phyloP scores from a whole-genome alignment of 2,113 vertebrate species.

The Centropristis striata region DNA sequence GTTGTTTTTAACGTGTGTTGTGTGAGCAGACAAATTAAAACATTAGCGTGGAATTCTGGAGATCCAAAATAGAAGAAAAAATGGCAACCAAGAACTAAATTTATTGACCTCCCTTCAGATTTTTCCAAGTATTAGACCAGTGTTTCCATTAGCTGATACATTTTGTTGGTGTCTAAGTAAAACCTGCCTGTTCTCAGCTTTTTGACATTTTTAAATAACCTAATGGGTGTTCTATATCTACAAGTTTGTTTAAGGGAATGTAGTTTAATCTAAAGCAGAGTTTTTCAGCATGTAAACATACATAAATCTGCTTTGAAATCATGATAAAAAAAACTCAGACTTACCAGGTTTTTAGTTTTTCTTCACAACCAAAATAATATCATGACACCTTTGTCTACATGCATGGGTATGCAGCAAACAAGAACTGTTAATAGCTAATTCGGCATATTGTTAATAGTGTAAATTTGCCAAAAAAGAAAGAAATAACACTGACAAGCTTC shows the following conservation, averaged over 20 bases:
- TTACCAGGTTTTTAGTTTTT: no score
- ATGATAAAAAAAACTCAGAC: background rate
- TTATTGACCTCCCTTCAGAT: background rate
- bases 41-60: background rate
- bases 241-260: background rate
- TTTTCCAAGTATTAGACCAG: background rate
- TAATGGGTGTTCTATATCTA: background rate
- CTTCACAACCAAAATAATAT: no score
- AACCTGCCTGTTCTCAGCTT: background rate
- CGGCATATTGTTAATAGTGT: no score
- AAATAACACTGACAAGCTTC: background rate
- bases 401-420: background rate
- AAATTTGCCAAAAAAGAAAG: background rate
- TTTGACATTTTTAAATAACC: background rate
- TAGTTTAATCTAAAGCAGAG: background rate
- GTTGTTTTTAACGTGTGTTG: slow-evolving; percentile 31
- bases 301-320: background rate
- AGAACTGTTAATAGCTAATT: no score
- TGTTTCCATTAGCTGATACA: background rate
- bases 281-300: background rate
- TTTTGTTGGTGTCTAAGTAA: background rate
- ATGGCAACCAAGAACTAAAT: background rate
- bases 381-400: no score
- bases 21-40: background rate
- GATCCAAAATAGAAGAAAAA: background rate